Conservation (phyloP, 2,797 vertebrate species). For the Leptoclinus maculatus region DNA sequence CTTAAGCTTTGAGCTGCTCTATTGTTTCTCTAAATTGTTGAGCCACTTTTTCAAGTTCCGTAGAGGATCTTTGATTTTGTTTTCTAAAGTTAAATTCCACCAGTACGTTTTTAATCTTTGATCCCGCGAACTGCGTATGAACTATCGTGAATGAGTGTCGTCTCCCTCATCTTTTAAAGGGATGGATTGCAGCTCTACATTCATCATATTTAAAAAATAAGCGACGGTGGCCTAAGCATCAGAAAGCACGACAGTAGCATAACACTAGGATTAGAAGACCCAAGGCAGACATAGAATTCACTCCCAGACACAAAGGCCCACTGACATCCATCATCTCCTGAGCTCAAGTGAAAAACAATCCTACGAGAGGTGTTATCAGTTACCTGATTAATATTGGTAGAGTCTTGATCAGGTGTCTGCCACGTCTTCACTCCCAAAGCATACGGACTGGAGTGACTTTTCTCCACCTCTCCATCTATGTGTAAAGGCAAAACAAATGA, state of each 20-base stretch:
- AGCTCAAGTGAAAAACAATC: background rate
- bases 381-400: slow-evolving; percentile 67
- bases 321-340: background rate
- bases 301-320: background rate
- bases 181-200: background rate
- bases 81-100: background rate
- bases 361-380: background rate
- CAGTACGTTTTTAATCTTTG: background rate
- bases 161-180: background rate
- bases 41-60: background rate
- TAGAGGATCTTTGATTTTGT: background rate
- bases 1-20: background rate
- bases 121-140: background rate
- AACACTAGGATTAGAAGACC: background rate
- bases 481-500: slow-evolving; percentile 72
- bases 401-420: slow-evolving; percentile 46
- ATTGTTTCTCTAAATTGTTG: background rate
- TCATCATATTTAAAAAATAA: background rate
- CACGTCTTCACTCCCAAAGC: slow-evolving; percentile 52
- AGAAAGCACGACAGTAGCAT: background rate
- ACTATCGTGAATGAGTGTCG: background rate
- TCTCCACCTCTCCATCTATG: slow-evolving; percentile 65
- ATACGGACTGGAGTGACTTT: slow-evolving; percentile 40
- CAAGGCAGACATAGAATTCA: background rate
- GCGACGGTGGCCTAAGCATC: background rate